Conservation (phyloP, 1,140 invertebrate genomes). For the Mercenaria mercenaria region DNA sequence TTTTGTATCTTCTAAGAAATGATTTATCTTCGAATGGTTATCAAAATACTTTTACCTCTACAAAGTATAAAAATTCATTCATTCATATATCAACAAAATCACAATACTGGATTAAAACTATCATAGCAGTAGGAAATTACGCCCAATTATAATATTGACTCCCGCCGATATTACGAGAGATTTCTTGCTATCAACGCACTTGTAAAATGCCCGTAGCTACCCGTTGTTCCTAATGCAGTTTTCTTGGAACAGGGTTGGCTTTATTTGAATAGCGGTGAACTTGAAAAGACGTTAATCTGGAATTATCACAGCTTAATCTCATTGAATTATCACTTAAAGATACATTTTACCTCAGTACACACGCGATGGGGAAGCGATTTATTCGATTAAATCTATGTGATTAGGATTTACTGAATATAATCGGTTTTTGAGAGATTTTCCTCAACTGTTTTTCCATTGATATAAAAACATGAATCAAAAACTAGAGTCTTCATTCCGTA, state of each 20-base stretch:
- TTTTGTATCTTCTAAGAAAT: too few species aligned
- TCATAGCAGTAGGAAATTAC: too few species aligned
- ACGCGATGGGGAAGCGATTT: conserved; percentile 1
- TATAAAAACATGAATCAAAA: conserved; percentile 2
- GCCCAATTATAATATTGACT: too few species aligned
- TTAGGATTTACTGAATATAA: not conserved
- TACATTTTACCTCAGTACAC: not conserved
- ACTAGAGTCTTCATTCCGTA: not conserved
- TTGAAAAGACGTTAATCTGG: conserved; percentile 13
- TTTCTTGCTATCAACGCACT: not conserved
- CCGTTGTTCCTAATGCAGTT: not conserved
- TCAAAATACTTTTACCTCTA: too few species aligned
- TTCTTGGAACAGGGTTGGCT: not conserved
- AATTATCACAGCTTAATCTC: not conserved
- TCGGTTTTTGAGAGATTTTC: not conserved
- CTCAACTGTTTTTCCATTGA: conserved; percentile 21
- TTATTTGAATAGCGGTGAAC: conserved; percentile 13
- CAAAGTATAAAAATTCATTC: too few species aligned
- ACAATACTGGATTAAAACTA: too few species aligned
- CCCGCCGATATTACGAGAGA: too few species aligned
- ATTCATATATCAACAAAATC: too few species aligned
- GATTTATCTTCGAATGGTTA: too few species aligned
- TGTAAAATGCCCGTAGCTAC: not conserved
- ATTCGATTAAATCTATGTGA: conserved; percentile 1
- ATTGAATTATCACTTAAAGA: conserved; percentile 30